Evolutionary conservation across 2,797 vertebrate species (phyloP).

Genomic region (Gastrophryne carolinensis): DNA sequence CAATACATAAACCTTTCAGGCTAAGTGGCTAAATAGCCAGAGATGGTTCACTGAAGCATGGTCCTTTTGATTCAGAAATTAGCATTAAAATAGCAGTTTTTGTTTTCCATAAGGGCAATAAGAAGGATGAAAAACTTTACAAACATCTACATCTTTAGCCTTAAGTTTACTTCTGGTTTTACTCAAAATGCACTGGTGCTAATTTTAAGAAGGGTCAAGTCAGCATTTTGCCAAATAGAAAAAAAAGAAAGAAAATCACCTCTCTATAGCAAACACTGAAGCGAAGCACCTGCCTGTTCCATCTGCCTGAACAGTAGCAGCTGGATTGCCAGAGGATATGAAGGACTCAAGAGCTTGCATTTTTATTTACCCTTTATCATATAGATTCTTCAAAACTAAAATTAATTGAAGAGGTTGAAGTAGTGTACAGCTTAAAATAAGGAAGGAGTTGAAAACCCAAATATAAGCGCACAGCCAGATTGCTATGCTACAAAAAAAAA

Average conservation of each 20-base stretch:
- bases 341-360: slow-evolving; percentile 13
- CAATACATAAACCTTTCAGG: background rate
- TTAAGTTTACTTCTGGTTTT: no score
- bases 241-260: background rate
- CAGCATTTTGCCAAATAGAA: slow-evolving; percentile 10
- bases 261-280: slow-evolving; percentile 9
- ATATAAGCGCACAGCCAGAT: background rate
- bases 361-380: slow-evolving; percentile 27
- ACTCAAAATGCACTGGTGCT: background rate
- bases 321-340: slow-evolving; percentile 38
- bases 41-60: background rate
- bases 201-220: slow-evolving; percentile 4
- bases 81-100: background rate
- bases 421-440: background rate
- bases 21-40: background rate
- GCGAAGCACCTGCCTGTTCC: slow-evolving; percentile 31
- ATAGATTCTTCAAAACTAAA: background rate
- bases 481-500: background rate
- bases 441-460: background rate
- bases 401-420: background rate
- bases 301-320: slow-evolving; percentile 34
- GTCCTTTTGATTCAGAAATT: background rate
- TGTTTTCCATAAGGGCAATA: background rate
- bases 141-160: no score
- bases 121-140: no score